Base-by-base conservation (phyloP, 2,113 vertebrate species). In the Oxyura jamaicensis region DNA sequence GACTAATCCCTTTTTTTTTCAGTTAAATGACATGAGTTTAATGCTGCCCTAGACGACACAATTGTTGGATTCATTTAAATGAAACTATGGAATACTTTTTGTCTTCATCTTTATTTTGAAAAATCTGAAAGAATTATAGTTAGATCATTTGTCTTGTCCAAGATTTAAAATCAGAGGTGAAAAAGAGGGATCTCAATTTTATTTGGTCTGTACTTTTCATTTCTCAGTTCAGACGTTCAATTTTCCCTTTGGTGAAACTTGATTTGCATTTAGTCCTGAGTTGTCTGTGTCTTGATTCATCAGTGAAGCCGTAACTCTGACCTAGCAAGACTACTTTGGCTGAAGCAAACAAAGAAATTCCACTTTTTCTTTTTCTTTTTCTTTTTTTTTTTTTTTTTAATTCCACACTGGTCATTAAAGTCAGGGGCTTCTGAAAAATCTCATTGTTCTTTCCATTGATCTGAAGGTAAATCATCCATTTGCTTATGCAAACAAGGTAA, bases 1-100 rank as follows among this genome's bases (percentile, higher is more conserved):
- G 2, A 68, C 55, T 59, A 66, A 67, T 68, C 59, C 83, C 92
- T n/a, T n/a, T n/a, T n/a, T n/a, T n/a, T n/a, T 96, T 96, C 84
- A 26, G 19, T 50, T 94, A 86, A 94, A 73, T 66, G 48, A 65
- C 48, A 35, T 0, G 6, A 80, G 69, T 73, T 91, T 72, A 84
- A 72, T 78, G 81, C 84, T 93, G 71, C 15, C 35, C 63, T 58
- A 35, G 67, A 82, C 87, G 72, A 58, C 1, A 58, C 36, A 66
- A 29, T 44, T 26, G 13, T 5, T 60, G 12, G 50, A 33, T 88
- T 84, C 4, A 63, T 88, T 80, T 73, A 60, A 81, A 81, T 25
- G 36, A 95, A 91, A 93, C 62, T 28, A 16, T 42, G 63, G 86
- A 75, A 44, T 73, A 46, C 0, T 63, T 2, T 83, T 79, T 74